Evolutionary conservation across 2,113 vertebrate genomes (phyloP).

Genomic region (Mustelus asterias): DNA sequence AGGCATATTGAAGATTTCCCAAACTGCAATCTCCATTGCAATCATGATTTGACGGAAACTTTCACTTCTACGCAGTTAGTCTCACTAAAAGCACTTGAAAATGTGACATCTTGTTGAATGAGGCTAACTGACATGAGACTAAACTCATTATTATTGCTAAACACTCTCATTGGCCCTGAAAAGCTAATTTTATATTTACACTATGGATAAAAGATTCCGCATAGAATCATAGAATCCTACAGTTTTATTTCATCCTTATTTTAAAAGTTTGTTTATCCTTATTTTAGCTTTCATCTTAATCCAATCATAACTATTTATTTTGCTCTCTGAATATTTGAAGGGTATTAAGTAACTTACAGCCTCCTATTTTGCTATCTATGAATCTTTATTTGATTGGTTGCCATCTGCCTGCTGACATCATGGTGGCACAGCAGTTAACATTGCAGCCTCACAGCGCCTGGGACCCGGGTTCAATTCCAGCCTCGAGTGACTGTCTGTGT

Average conservation of each 20-base stretch:
- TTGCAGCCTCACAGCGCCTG: too few species aligned
- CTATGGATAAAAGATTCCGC: too few species aligned
- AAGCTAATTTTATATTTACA: not conserved
- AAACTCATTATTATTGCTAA: not conserved
- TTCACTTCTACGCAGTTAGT: not conserved
- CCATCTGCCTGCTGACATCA: too few species aligned
- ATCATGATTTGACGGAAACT: not conserved
- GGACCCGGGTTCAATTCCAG: too few species aligned
- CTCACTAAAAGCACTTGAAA: not conserved
- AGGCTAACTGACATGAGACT: not conserved
- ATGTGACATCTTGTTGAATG: not conserved
- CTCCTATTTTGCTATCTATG: not conserved
- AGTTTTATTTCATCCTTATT: not conserved
- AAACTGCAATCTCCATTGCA: not conserved
- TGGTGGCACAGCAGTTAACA: too few species aligned
- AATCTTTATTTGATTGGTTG: not conserved
- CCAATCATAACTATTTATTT: not conserved
- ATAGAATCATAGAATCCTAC: too few species aligned
- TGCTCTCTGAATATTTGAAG: not conserved
- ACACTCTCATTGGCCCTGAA: not conserved
- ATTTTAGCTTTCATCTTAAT: not conserved
- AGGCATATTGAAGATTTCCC: not conserved
- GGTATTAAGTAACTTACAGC: too few species aligned
- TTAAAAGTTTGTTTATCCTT: not conserved
- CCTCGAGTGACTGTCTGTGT: too few species aligned